These are phyloP conservation scores for Myotis davidii DNA, from an alignment of 2,113 vertebrate genomes.

Conservation along the genomic window DNA sequence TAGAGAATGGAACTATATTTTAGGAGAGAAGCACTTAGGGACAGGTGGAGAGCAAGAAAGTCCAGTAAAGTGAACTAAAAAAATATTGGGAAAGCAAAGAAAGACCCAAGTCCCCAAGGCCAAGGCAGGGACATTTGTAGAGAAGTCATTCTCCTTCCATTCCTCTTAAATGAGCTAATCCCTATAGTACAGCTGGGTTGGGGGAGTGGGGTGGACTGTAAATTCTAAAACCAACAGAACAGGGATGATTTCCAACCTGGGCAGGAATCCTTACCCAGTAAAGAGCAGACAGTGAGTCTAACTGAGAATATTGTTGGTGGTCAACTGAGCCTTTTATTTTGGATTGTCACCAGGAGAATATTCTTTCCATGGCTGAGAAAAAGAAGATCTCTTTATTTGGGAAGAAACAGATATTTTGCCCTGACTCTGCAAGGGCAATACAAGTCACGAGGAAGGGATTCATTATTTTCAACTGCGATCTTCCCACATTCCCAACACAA, in stretches of 20 bases:
- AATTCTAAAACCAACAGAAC: neutral
- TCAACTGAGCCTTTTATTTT: neutral
- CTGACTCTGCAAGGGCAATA: constrained; percentile 20
- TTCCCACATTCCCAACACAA: constrained; percentile 34
- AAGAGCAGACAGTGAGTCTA: neutral
- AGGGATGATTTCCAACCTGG: neutral
- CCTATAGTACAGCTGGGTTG: neutral
- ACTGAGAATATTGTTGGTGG: neutral
- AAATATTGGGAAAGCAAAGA: neutral
- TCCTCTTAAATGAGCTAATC: neutral
- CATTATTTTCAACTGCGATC: constrained; percentile 44
- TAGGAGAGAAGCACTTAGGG: neutral
- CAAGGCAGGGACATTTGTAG: neutral
- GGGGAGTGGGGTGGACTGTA: neutral
- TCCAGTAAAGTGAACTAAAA: neutral
- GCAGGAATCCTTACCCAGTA: neutral
- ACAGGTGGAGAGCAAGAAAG: neutral
- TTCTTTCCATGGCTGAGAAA: constrained; percentile 22
- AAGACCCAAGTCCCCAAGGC: neutral
- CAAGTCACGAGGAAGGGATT: constrained; percentile 39
- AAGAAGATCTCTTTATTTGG: constrained; percentile 38
- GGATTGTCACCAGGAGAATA: constrained; percentile 32
- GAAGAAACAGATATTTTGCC: constrained; percentile 64
- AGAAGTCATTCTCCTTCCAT: constrained; percentile 1
- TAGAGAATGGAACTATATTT: neutral